phyloP scores from a whole-genome alignment of 2,113 vertebrate species.

The Arizona elegans region DNA sequence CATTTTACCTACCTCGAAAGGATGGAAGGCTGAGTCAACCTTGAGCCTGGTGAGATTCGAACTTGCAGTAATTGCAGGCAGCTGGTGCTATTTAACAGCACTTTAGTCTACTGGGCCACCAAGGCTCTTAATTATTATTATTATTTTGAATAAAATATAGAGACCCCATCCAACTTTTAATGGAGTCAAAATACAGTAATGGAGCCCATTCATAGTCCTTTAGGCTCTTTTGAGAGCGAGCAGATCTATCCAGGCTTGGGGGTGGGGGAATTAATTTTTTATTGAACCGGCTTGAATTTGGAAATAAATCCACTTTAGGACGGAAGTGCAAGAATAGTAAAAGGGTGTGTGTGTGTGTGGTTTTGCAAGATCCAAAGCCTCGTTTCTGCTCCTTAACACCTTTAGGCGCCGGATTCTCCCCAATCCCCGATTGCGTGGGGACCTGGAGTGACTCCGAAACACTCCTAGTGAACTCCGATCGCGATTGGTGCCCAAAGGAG shows the following conservation, averaged over 20 bases:
- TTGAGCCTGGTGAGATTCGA: no score
- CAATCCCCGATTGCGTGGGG: background rate
- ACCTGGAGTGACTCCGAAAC: background rate
- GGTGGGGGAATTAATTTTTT: background rate
- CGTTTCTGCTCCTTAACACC: background rate
- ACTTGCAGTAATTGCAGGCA: no score
- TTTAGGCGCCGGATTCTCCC: background rate
- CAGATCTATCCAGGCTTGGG: background rate
- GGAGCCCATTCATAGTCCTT: background rate
- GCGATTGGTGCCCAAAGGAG: background rate
- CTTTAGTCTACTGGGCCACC: no score
- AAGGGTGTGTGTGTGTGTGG: no score
- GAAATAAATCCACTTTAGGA: background rate
- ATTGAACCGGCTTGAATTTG: background rate
- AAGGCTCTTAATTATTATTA: no score
- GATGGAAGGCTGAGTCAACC: no score
- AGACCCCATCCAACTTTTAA: background rate
- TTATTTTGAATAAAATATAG: background rate
- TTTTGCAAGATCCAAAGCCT: background rate
- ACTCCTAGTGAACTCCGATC: background rate
- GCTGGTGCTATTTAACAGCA: no score
- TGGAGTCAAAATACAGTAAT: background rate
- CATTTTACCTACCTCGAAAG: no score
- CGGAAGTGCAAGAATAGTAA: background rate
- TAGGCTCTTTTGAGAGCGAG: background rate